Conservation (phyloP, 1,140 invertebrate species). For the Tribolium madens region DNA sequence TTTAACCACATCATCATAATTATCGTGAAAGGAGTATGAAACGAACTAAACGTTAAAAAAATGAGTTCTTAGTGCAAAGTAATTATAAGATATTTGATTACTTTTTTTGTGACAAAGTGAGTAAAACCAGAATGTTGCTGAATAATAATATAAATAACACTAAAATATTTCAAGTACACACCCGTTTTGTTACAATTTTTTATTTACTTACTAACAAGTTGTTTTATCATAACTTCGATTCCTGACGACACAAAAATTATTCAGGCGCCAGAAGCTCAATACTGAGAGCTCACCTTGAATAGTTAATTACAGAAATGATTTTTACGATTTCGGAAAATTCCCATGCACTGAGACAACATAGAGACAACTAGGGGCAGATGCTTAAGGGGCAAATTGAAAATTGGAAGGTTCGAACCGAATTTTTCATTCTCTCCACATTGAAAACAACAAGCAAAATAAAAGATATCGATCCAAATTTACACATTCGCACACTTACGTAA, state of each 20-base stretch:
- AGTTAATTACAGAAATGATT: neutral
- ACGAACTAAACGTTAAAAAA: neutral
- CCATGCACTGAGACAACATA: neutral
- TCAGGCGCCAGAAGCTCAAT: neutral
- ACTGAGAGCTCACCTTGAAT: neutral
- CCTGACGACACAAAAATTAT: no score
- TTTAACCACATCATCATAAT: neutral
- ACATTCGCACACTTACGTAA: conserved; percentile 37
- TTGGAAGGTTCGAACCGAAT: neutral
- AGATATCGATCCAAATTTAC: conserved; percentile 36
- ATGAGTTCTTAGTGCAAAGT: neutral
- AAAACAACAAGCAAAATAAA: conserved; percentile 29
- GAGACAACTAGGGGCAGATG: neutral
- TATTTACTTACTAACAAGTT: no score
- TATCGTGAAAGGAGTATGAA: neutral
- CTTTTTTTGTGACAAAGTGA: neutral
- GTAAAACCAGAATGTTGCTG: neutral
- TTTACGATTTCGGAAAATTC: neutral
- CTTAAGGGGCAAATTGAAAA: neutral
- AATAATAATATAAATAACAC: no score
- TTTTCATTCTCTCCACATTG: neutral
- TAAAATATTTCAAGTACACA: no score
- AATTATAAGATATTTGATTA: no score
- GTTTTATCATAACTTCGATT: neutral
- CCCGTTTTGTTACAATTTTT: no score